These are phyloP conservation scores for Pelagia noctiluca DNA, from an alignment of 30 jellyfish, hydroid and myxozoan genomes.

Conservation along the genomic window DNA sequence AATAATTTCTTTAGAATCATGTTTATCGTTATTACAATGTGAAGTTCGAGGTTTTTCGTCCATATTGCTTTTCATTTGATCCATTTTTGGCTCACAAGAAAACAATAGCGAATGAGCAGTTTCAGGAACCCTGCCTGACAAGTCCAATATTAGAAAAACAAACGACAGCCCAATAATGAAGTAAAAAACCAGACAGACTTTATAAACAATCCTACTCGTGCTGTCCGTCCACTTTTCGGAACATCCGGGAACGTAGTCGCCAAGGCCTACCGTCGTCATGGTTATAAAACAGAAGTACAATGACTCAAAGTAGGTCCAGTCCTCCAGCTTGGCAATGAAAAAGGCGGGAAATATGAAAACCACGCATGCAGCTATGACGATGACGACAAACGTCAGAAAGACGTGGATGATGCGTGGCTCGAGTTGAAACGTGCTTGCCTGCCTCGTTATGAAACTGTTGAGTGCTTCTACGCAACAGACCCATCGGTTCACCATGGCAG, in stretches of 20 bases:
- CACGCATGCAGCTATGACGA: constrained; percentile 37
- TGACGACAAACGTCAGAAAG: constrained; percentile 37
- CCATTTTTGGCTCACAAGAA: constrained; percentile 47
- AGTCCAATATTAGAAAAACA: constrained; percentile 54
- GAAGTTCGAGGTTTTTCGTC: too few species aligned
- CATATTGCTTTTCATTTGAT: too few species aligned
- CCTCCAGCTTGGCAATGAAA: constrained; percentile 40
- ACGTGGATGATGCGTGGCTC: constrained; percentile 41
- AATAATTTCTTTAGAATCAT: too few species aligned
- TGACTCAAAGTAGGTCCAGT: constrained; percentile 72
- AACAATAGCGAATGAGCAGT: constrained; percentile 65
- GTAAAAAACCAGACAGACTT: constrained; percentile 53
- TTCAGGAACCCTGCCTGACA: constrained; percentile 70
- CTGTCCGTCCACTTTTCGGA: constrained; percentile 61
- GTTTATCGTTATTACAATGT: too few species aligned
- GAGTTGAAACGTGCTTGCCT: constrained; percentile 2
- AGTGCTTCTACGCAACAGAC: constrained; percentile 25
- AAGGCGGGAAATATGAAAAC: constrained; percentile 67
- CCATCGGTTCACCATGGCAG: constrained; percentile 77
- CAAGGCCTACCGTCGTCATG: constrained; percentile 85
- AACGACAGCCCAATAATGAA: constrained; percentile 71
- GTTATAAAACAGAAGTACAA: constrained; percentile 73
- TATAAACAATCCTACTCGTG: constrained; percentile 55
- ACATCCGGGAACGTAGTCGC: constrained; percentile 75
- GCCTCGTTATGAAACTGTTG: neutral